These are phyloP conservation scores for Eulemur macaco DNA, from an alignment of 2,113 vertebrate species.

Conservation along the genomic window DNA sequence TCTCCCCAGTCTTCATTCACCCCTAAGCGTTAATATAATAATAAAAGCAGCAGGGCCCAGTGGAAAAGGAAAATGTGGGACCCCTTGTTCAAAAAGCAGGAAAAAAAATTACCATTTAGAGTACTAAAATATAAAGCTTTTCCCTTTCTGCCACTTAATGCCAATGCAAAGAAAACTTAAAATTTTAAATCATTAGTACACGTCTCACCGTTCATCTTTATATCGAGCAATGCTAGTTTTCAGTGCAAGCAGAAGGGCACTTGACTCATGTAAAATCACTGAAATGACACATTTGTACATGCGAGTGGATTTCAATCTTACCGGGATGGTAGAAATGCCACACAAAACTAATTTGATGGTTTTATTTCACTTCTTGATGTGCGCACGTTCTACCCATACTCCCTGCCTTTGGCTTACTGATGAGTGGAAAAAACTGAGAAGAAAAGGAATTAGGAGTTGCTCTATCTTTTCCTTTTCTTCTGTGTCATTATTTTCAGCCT, in stretches of 20 bases:
- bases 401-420: not conserved
- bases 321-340: not conserved
- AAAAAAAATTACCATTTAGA: not conserved
- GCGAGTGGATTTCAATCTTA: not conserved
- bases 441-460: not conserved
- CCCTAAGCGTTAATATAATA: not conserved
- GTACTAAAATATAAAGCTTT: not conserved
- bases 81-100: not conserved
- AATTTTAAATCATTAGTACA: not conserved
- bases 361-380: not conserved
- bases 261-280: not conserved
- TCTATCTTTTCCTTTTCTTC: not conserved
- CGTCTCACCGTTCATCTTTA: too few relatives aligned
- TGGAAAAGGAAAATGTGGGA: not conserved
- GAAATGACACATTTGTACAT: not conserved
- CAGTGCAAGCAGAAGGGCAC: not conserved
- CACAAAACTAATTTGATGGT: not conserved
- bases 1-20: not conserved
- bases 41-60: not conserved
- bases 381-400: not conserved
- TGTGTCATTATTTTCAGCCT: not conserved
- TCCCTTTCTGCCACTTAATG: not conserved
- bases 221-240: not conserved
- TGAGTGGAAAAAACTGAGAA: not conserved
- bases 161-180: not conserved